These are phyloP conservation scores for Bothrops alternatus DNA, from an alignment of 2,797 vertebrate genomes.

Conservation along the genomic window DNA sequence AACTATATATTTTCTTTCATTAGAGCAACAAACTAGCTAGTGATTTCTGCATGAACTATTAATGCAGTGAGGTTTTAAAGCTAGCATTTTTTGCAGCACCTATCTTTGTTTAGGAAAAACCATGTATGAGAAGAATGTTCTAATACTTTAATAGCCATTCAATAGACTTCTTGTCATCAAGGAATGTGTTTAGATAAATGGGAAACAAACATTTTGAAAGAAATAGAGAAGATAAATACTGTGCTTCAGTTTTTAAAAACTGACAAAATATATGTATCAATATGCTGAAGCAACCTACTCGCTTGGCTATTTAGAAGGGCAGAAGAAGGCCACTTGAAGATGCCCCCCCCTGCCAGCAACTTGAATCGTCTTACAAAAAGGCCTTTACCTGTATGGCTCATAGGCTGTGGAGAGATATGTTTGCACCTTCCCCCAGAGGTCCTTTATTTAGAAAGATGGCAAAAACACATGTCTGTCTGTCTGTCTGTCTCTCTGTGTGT, in stretches of 20 bases:
- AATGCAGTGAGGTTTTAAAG: not conserved
- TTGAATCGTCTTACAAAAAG: too few relatives aligned
- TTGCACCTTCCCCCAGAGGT: too few relatives aligned
- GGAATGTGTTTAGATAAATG: not conserved
- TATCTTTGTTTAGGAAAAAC: not conserved
- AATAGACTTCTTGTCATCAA: not conserved
- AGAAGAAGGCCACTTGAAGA: too few relatives aligned
- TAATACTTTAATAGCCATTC: not conserved
- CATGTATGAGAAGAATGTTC: conserved; percentile 5
- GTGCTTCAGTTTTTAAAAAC: conserved; percentile 10
- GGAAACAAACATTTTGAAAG: conserved; percentile 31
- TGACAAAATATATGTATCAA: too few relatives aligned
- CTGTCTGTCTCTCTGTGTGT: too few relatives aligned
- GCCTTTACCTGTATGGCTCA: too few relatives aligned
- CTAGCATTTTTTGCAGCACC: not conserved
- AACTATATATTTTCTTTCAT: conserved; percentile 39
- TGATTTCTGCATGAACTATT: conserved; percentile 6
- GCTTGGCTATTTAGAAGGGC: not conserved
- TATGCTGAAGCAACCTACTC: not conserved
- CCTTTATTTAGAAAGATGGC: too few relatives aligned
- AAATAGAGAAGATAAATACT: conserved; percentile 37
- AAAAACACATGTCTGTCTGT: too few relatives aligned
- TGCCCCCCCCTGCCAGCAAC: too few relatives aligned
- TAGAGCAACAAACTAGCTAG: not conserved
- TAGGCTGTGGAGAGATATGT: too few relatives aligned